Percentiles rank a stretch among this genome's conserved stretches.
These are phyloP conservation scores for Ophion costatus DNA, from an alignment of 2,888 invertebrate genomes.

Conservation along the genomic window DNA sequence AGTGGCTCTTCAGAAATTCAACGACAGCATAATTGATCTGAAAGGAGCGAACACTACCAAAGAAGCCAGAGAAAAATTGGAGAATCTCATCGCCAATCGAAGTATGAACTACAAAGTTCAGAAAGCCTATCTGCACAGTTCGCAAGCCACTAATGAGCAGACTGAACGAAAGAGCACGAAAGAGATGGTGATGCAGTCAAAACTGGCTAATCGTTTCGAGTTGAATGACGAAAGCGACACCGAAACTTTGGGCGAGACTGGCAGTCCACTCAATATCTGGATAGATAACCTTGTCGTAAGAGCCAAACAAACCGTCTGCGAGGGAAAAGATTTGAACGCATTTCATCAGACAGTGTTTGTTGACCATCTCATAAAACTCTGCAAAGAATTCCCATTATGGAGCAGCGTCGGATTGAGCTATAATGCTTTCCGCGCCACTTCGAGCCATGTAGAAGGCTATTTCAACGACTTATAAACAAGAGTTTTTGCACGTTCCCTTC, in stretches of 20 bases:
- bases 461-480: no score
- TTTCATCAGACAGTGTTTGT: constrained; percentile 32
- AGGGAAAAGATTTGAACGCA: constrained; percentile 27
- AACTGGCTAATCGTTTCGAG: background rate
- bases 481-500: background rate
- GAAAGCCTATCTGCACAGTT: background rate
- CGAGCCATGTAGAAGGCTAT: no score
- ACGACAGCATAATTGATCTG: constrained; percentile 34
- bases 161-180: no score
- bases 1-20: constrained; percentile 35
- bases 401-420: background rate
- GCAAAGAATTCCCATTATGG: constrained; percentile 12
- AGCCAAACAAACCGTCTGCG: constrained; percentile 8
- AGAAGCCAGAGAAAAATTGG: constrained; percentile 35
- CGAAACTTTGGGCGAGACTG: background rate
- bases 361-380: background rate
- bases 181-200: background rate
- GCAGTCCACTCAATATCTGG: background rate
- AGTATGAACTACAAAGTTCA: background rate
- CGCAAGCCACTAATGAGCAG: background rate
- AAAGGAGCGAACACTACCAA: background rate
- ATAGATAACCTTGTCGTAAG: background rate
- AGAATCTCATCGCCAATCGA: background rate
- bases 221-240: background rate
- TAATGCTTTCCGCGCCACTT: no score